Conservation (phyloP, 2,888 invertebrate genomes). For the Chymomyza caudatula region DNA sequence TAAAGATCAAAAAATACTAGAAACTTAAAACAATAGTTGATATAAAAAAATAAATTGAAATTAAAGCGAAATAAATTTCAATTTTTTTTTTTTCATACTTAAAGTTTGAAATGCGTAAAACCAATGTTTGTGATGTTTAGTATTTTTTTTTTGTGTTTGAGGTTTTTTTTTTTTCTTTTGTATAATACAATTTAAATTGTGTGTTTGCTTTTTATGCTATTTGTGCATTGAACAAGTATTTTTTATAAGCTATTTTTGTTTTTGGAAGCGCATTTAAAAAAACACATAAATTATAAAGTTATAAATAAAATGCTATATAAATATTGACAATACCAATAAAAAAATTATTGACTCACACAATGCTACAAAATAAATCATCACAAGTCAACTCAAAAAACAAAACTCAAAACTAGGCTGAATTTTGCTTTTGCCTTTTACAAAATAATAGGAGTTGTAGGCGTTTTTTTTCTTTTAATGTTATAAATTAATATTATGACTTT, state of each 20-base stretch:
- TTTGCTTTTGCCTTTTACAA: constrained; percentile 4
- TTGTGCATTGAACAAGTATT: constrained; percentile 54
- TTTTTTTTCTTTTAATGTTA: constrained; percentile 19
- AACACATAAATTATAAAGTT: constrained; percentile 8
- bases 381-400: constrained; percentile 47
- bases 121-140: constrained; percentile 21
- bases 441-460: constrained; percentile 2
- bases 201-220: constrained; percentile 21
- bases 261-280: constrained; percentile 46
- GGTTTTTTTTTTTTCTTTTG: constrained; percentile 35
- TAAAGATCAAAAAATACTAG: constrained; percentile 23
- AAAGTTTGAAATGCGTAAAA: constrained; percentile 56
- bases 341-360: constrained; percentile 31
- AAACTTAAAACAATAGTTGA: constrained; percentile 34
- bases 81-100: constrained; percentile 28
- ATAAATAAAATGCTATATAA: background rate
- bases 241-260: constrained; percentile 15
- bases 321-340: constrained; percentile 6
- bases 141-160: background rate
- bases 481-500: constrained; percentile 61
- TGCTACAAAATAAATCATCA: constrained; percentile 55
- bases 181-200: constrained; percentile 62
- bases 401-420: constrained; percentile 24
- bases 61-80: constrained; percentile 40
- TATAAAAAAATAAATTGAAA: constrained; percentile 34